These are phyloP conservation scores for Sphaeramia orbicularis DNA, from an alignment of 2,797 vertebrate genomes.

Conservation along the genomic window DNA sequence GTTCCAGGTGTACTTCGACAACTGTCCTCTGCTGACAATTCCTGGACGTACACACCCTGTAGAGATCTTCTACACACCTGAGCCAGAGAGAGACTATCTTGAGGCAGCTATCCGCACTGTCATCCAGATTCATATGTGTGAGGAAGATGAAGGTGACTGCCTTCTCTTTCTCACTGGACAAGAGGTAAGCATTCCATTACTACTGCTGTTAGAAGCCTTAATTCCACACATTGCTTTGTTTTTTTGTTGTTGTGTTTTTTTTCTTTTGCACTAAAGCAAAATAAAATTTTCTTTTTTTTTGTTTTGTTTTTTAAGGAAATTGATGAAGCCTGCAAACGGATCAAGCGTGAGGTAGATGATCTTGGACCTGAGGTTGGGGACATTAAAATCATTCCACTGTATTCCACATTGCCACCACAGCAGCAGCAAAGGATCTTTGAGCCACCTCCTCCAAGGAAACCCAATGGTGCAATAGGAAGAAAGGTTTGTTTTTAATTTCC, in stretches of 20 bases:
- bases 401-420: slow-evolving; percentile 97
- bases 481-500: slow-evolving; percentile 80
- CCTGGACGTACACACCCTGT: slow-evolving; percentile 98
- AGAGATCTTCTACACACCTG: slow-evolving; percentile 99
- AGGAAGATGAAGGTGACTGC: slow-evolving; percentile 98
- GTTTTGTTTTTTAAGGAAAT: slow-evolving; percentile 88
- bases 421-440: slow-evolving; percentile 99
- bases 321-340: slow-evolving; percentile 98
- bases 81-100: slow-evolving; percentile 98
- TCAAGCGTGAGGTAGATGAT: slow-evolving; percentile 98
- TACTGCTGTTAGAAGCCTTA: no score
- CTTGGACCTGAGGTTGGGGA: slow-evolving; percentile 98
- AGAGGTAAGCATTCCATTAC: slow-evolving; percentile 85
- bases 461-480: slow-evolving; percentile 96
- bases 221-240: not conserved
- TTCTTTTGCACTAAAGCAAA: not conserved
- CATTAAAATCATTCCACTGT: slow-evolving; percentile 99
- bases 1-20: slow-evolving; percentile 99
- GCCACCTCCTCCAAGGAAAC: slow-evolving; percentile 95
- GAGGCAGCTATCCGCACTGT: slow-evolving; percentile 99
- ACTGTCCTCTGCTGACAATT: slow-evolving; percentile 96
- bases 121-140: slow-evolving; percentile 99
- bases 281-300: not conserved
- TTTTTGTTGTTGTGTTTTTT: not conserved
- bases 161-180: slow-evolving; percentile 98